Percentiles rank a stretch among this genome's conserved stretches.
Conservation (phyloP, 1,140 invertebrate species). For the Zaprionus vittiger region DNA sequence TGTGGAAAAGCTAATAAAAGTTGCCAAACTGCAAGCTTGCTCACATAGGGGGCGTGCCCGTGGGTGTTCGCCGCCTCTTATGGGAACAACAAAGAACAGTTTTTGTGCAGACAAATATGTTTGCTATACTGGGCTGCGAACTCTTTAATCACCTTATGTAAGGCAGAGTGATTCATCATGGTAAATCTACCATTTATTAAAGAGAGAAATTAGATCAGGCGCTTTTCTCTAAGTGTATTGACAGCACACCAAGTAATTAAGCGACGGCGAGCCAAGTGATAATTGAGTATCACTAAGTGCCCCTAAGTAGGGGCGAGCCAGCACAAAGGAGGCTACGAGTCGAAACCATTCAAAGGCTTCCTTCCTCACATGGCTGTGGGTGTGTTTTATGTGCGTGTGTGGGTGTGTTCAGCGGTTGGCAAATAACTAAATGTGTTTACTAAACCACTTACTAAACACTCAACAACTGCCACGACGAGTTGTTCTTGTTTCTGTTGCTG, state of each 20-base stretch:
- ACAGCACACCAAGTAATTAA: conserved; percentile 66
- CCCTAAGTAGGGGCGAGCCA: conserved; percentile 57
- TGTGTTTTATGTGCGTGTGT: conserved; percentile 33
- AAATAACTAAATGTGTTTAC: conserved; percentile 83
- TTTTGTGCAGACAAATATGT: conserved; percentile 23
- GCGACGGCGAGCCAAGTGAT: conserved; percentile 68
- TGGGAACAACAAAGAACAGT: conserved; percentile 7
- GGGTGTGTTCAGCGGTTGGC: conserved; percentile 59
- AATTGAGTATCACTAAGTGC: conserved; percentile 82
- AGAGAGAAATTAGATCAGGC: background rate
- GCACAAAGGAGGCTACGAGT: conserved; percentile 30
- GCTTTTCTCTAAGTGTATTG: conserved; percentile 28
- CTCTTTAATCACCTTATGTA: background rate
- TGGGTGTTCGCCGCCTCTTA: conserved; percentile 21
- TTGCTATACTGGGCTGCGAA: background rate
- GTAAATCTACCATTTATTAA: no score
- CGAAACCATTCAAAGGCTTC: conserved; percentile 31
- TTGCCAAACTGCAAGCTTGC: conserved; percentile 65
- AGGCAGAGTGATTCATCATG: background rate
- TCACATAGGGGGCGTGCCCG: conserved; percentile 38
- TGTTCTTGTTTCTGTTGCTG: conserved; percentile 14
- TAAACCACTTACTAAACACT: conserved; percentile 83
- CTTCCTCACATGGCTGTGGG: conserved; percentile 33
- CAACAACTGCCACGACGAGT: conserved; percentile 62
- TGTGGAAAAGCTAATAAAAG: conserved; percentile 80